Evolutionary conservation across 2,113 vertebrate genomes (phyloP), one percentile per base, ranked within the genome.

Genomic region (Recurvirostra avosetta): DNA sequence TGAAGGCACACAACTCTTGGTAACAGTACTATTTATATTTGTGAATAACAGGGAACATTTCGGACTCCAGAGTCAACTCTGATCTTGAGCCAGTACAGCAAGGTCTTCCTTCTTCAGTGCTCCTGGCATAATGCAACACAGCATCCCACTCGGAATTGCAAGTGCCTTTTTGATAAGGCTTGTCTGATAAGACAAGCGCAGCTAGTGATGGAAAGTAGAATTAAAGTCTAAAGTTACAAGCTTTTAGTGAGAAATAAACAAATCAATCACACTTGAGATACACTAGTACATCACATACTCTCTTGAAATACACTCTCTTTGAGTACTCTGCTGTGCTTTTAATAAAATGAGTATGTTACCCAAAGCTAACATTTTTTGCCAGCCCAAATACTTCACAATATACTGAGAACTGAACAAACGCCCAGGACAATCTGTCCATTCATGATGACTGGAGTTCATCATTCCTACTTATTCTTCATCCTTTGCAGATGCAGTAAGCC

Each of bases 401-500:
- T 61, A 96, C 82, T 81, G 91, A 90, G 83, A 91, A 83, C 26
- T 47, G 71, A 95, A 92, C 41, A 84, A 94, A 66, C 27, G 62
- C 38, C 68, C 0, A 0, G 81, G 77, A 97, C 97, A 97, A 96
- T 96, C 72, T 36, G 2, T 47, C 86, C 80, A 96, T 97, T 97
- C 96, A 97, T 9, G 26, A 26, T 32, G 7, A 2, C 71, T 66
- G 38, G 56, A 97, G 89, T 97, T 93, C 94, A 97, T 97, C 92
- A 94, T 88, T 96, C 90, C 96, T 67, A 52, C 86, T 97, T 85
- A 78, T 78, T 93, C 95, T 93, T 92, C 95, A 78, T 92, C 94
- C 96, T 91, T 76, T 18, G 7, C 97, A 97, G 97, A 97, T 97
- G 97, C 80, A 92, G 81, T 63, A 92, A 81, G 58, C 87, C 82